Conservation (phyloP, 2,888 invertebrate species). For the Machimus atricapillus region DNA sequence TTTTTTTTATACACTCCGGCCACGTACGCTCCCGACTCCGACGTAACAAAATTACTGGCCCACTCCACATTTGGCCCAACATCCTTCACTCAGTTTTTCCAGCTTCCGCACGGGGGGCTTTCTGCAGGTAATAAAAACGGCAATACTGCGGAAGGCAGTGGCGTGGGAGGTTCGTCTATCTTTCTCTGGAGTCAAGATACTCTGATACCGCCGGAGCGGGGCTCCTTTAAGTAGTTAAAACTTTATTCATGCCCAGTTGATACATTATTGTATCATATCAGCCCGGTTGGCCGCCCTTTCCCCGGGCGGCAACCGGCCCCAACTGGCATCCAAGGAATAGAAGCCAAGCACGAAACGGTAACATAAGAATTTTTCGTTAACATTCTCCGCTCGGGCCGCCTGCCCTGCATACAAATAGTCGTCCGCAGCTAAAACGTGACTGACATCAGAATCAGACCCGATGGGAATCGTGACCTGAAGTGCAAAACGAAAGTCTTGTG, state of each 20-base stretch:
- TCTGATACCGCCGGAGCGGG: not conserved
- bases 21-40: not conserved
- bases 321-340: not conserved
- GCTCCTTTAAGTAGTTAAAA: not conserved
- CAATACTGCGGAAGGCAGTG: not conserved
- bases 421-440: constrained; percentile 8
- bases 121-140: not conserved
- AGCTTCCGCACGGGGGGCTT: not conserved
- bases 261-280: not conserved
- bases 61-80: not conserved
- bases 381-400: constrained; percentile 7
- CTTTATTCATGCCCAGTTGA: not conserved
- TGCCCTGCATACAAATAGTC: constrained; percentile 21
- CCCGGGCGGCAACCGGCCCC: not conserved
- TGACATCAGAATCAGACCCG: not conserved
- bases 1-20: not conserved
- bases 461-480: not conserved
- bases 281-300: not conserved
- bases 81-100: not conserved
- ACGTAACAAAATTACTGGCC: not conserved
- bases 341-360: constrained; percentile 10
- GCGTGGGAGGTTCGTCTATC: not conserved
- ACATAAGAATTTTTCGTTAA: constrained; percentile 37
- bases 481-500: not conserved
- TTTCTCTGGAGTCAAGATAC: not conserved